Evolutionary conservation across 2,797 vertebrate genomes (phyloP), one percentile per base, ranked within the genome.

Genomic region (Bucorvus abyssinicus): DNA sequence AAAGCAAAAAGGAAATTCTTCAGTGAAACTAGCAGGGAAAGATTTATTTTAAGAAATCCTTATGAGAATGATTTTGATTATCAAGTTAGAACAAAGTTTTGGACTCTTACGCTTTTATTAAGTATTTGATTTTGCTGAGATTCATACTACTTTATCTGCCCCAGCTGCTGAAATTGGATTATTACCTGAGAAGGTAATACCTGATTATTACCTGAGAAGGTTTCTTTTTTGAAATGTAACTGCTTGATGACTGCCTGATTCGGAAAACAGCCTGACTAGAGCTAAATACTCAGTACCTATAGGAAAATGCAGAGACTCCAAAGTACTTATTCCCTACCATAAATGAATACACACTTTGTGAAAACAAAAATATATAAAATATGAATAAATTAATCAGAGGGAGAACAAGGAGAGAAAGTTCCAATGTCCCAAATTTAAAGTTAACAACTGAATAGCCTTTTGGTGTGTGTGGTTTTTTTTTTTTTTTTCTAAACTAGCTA

Each of bases 121-220:
- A 87, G 59, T n/a, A 56, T 83, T 92, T 73, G 38, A 89, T 89
- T 95, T 93, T 89, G n/a, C 19, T 64, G 45, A 87, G 60, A 90
- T 91, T 84, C 74, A n/a, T 65, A 57, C 42, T 53, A 32, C 21
- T 73, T 13, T 89, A 4, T 86, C 64, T 85, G 38, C 6, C 27
- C 4, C 26, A 83, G 70, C 32, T 87, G 27, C 53, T 74, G 38
- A 89, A 95, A 94, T 57, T 85, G 36, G 44, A 68, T 94, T 87
- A n/a, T 70, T 84, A 74, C 42, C 64, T 49, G 42, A 80, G 75
- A 78, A 91, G 18, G 8, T 49, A 49, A n/a, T n/a, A n/a, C n/a
- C n/a, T n/a, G 44, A 68, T 94, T 87, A n/a, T 70, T 84, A 74
- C 42, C 64, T 49, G 42, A 80, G 75, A 78, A 74, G 30, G 10